A percentile compares a stretch with the other conserved stretches of the same genome.
Evolutionary conservation across 2,888 invertebrate species (phyloP).

Genomic region (Heliothis peltigera): DNA sequence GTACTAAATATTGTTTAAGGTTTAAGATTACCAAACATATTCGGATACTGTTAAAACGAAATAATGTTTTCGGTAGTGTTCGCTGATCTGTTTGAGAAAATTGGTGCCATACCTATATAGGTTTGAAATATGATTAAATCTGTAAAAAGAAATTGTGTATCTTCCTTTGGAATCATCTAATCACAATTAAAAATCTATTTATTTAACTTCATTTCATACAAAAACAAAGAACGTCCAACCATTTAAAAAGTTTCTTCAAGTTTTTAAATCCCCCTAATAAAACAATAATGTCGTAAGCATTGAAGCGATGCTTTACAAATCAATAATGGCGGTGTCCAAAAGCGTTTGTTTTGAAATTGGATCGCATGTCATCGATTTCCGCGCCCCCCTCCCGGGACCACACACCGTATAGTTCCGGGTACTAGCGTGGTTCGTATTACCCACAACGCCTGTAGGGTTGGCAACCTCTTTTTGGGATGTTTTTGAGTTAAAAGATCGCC

Average conservation of each 20-base stretch:
- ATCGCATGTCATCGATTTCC: slow-evolving; percentile 71
- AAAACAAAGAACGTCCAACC: too few relatives aligned
- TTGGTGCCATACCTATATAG: too few relatives aligned
- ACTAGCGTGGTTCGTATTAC: slow-evolving; percentile 65
- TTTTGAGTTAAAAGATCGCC: background rate
- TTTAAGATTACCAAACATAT: background rate
- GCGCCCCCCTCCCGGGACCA: slow-evolving; percentile 61
- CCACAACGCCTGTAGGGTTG: slow-evolving; percentile 52
- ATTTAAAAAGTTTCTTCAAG: too few relatives aligned
- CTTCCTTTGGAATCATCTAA: too few relatives aligned
- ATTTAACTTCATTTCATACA: too few relatives aligned
- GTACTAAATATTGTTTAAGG: background rate
- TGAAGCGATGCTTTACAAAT: slow-evolving; percentile 54
- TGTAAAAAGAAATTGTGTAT: too few relatives aligned
- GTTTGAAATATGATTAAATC: too few relatives aligned
- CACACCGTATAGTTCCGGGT: slow-evolving; percentile 69
- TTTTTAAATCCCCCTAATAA: background rate
- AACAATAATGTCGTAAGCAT: slow-evolving; percentile 16
- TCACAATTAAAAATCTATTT: too few relatives aligned
- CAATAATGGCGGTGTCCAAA: slow-evolving; percentile 64
- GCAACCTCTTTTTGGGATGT: slow-evolving; percentile 5
- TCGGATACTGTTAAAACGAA: too few relatives aligned
- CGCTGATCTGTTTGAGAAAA: too few relatives aligned
- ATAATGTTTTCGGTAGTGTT: too few relatives aligned
- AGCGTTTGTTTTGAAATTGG: slow-evolving; percentile 72